These are phyloP conservation scores for Glandiceps talaboti DNA, from an alignment of 53 echinoderm and acorn worm genomes.

Conservation along the genomic window DNA sequence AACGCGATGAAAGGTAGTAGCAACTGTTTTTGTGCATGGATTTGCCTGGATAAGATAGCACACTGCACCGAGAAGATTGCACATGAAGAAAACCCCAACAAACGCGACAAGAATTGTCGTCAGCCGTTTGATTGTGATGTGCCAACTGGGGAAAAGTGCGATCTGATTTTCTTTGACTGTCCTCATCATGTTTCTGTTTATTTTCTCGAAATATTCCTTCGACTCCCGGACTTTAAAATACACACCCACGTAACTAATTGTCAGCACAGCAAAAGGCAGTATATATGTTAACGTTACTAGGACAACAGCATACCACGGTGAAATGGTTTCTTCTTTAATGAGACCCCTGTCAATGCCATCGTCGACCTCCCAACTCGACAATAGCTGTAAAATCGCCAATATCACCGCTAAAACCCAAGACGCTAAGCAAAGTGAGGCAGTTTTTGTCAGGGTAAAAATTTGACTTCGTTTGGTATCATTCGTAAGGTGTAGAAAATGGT, in stretches of 20 bases:
- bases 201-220: background rate
- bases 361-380: background rate
- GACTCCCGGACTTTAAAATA: background rate
- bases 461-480: background rate
- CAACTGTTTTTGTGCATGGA: background rate
- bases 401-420: background rate
- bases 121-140: background rate
- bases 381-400: background rate
- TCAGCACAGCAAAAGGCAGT: background rate
- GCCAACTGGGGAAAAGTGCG: background rate
- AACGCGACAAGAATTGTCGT: background rate
- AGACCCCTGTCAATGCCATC: background rate
- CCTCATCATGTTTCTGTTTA: background rate
- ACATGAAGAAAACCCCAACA: background rate
- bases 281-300: background rate
- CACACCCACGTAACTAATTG: background rate
- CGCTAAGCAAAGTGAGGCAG: background rate
- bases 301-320: background rate
- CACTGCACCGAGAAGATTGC: background rate
- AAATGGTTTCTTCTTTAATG: background rate
- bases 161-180: background rate
- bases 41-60: background rate
- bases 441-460: background rate
- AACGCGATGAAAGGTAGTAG: background rate
- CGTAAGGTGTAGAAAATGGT: background rate